Evolutionary conservation across 1,140 invertebrate species (phyloP).

Genomic region (Drosophila truncata): DNA sequence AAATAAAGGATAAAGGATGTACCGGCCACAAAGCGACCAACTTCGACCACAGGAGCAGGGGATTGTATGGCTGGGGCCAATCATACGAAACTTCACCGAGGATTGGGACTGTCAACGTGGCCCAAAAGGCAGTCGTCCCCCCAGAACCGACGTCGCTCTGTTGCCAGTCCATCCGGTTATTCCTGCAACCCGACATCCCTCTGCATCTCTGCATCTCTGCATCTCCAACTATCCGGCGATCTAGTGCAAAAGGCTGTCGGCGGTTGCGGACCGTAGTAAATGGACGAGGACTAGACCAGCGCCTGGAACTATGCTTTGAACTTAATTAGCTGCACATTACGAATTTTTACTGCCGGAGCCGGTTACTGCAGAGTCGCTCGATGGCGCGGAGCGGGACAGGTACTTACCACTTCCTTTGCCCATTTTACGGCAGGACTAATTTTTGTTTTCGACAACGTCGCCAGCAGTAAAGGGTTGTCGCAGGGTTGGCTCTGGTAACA

Average conservation of each 20-base stretch:
- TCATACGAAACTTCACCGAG: conserved; percentile 45
- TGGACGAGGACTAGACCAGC: conserved; percentile 34
- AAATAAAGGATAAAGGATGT: conserved; percentile 48
- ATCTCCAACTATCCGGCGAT: conserved; percentile 10
- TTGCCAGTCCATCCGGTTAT: conserved; percentile 1
- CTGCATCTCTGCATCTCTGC: neutral
- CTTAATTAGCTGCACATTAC: conserved; percentile 83
- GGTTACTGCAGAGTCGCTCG: conserved; percentile 59
- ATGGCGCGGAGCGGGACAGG: conserved; percentile 35
- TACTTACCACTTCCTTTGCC: conserved; percentile 81
- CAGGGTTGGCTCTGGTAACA: conserved; percentile 5
- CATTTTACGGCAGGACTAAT: conserved; percentile 79
- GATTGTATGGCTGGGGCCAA: conserved; percentile 26
- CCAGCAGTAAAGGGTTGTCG: conserved; percentile 56
- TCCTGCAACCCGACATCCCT: neutral
- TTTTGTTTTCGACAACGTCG: conserved; percentile 80
- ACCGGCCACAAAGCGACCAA: conserved; percentile 37
- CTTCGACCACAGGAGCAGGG: conserved; percentile 11
- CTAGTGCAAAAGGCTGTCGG: conserved; percentile 8
- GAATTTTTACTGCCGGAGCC: conserved; percentile 75
- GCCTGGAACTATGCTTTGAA: conserved; percentile 79
- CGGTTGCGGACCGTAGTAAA: conserved; percentile 23
- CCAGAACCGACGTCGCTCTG: neutral
- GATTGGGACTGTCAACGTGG: conserved; percentile 41
- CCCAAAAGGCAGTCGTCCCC: neutral